Evolutionary conservation across 2,113 vertebrate genomes (phyloP).

Genomic region (Marcusenius ussheri): DNA sequence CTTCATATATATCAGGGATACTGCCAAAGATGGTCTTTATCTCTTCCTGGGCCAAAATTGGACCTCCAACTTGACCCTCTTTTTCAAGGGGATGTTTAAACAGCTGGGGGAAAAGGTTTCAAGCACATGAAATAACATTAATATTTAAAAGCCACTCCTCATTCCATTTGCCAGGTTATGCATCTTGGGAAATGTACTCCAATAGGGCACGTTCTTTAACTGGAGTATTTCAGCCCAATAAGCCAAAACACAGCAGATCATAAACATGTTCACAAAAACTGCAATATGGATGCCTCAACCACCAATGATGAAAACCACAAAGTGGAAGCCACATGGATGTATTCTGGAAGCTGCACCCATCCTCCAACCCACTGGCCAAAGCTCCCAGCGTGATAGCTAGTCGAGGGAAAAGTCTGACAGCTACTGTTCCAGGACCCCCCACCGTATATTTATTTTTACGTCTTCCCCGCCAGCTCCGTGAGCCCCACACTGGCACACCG

Average conservation of each 20-base stretch:
- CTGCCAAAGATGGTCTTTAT: constrained; percentile 97
- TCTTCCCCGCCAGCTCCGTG: background rate
- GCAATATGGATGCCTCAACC: background rate
- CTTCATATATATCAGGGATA: constrained; percentile 93
- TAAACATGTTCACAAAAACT: background rate
- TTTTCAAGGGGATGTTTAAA: constrained; percentile 91
- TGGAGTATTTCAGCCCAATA: background rate
- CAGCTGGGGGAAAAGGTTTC: constrained; percentile 56
- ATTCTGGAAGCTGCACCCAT: background rate
- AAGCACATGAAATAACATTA: background rate
- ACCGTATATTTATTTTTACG: background rate
- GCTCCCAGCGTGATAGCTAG: background rate
- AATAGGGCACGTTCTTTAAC: background rate
- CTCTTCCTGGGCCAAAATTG: constrained; percentile 91
- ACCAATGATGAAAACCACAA: background rate
- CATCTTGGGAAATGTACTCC: background rate
- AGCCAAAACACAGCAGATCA: background rate
- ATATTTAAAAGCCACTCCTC: background rate
- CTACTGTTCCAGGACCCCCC: background rate
- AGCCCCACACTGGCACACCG: constrained; percentile 30
- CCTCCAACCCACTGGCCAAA: background rate
- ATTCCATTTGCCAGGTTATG: background rate
- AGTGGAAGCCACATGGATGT: background rate
- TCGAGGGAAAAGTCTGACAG: background rate
- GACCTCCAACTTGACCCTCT: constrained; percentile 88